Evolutionary conservation across 2,797 vertebrate genomes (phyloP).

Genomic region (Falco biarmicus): DNA sequence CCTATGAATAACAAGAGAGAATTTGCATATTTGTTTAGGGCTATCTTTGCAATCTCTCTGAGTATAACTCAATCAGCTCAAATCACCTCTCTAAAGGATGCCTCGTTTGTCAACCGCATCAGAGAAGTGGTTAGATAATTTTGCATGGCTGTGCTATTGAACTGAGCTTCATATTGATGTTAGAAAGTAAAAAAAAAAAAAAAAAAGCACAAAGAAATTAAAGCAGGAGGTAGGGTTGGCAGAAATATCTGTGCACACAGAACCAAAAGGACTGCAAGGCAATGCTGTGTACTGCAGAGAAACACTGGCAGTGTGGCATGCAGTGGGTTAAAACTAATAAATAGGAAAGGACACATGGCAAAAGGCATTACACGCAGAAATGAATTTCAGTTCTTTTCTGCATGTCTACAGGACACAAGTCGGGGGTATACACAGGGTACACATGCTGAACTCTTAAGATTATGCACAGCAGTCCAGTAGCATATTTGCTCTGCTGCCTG

Average conservation of each 20-base stretch:
- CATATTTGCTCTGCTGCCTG: constrained; percentile 35
- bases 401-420: neutral
- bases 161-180: neutral
- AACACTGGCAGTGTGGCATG: neutral
- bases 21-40: neutral
- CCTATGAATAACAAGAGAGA: neutral
- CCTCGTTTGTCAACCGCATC: neutral
- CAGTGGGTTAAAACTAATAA: neutral
- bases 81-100: neutral
- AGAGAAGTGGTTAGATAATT: neutral
- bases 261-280: neutral
- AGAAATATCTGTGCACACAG: neutral
- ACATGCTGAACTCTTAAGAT: constrained; percentile 42
- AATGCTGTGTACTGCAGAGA: neutral
- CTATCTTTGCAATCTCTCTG: neutral
- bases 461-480: constrained; percentile 1
- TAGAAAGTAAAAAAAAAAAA: neutral
- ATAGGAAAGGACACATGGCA: neutral
- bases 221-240: neutral
- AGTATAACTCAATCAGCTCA: neutral
- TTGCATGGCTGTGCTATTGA: neutral
- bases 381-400: neutral
- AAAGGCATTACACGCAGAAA: neutral
- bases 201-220: neutral
- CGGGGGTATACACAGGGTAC: neutral